Base-by-base conservation (phyloP, 2,797 vertebrate genomes). In the Lepus townsendii region DNA sequence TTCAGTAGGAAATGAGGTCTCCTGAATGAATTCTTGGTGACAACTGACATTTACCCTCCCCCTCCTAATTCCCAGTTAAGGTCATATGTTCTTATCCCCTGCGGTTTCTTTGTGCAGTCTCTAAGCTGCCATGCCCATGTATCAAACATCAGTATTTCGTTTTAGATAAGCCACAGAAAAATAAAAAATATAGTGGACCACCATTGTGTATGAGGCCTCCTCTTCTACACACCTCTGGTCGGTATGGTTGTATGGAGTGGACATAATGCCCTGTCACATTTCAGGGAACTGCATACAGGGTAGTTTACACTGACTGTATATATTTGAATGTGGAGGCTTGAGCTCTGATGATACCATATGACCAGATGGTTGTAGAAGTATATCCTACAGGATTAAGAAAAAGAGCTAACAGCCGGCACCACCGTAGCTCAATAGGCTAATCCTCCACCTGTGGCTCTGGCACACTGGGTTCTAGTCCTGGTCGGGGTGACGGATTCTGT, bases 131-230 rank as follows among this genome's bases (percentile, higher is more conserved):
- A 30, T 38, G 4, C 4, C 5, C 17, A 27, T 22, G 38, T 77
- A 30, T 16, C 16, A 84, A 57, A 30, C 13, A 57, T 77, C 42
- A 77, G 4, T 52, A 76, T 47, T 57, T 84, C 38, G 7, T 75
- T 90, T 72, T 50, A 83, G 9, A 13, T 73, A 73, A 93, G 35
- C 5, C 22, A 35, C 35, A 38, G 60, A 83, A 88, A 88, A 95
- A 84, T 89, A 8, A 72, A 19, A 65, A 38, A 93, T 42, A n/a
- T 7, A 72, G 3, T 62, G 10, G 10, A 8, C 54, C 26, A 52
- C 12, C 1, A 20, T 62, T 52, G 11, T 13, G 6, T 35, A 22
- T 26, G 57, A 32, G 5, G 1, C 32, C 17, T 35, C 2, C n/a
- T 65, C 1, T 0, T 47, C 22, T 69, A 19, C 73, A 93, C 66